These are phyloP conservation scores for Pomatorhinus ruficollis DNA, from an alignment of 2,113 vertebrate genomes.

Conservation along the genomic window DNA sequence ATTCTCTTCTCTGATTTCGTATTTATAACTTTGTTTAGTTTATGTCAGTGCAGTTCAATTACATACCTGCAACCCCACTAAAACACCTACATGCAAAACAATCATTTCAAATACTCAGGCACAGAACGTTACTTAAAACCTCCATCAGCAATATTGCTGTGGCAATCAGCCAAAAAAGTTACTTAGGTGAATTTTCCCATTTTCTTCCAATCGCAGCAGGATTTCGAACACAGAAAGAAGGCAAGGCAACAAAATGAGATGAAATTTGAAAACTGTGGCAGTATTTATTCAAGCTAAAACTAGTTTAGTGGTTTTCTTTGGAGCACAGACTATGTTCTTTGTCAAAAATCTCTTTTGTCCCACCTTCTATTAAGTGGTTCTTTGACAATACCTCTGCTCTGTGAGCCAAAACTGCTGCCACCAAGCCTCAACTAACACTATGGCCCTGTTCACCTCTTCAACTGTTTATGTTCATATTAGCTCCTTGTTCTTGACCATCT, in stretches of 20 bases:
- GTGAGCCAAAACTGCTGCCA: constrained; percentile 26
- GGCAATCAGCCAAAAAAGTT: neutral
- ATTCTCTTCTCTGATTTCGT: neutral
- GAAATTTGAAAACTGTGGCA: neutral
- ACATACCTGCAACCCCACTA: neutral
- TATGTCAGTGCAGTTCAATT: neutral
- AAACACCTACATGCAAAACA: neutral
- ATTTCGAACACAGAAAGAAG: neutral
- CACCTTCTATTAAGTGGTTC: neutral
- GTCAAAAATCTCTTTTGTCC: neutral
- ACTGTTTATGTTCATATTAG: neutral
- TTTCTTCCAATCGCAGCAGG: neutral
- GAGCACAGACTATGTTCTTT: neutral
- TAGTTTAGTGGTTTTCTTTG: neutral
- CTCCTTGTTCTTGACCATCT: neutral
- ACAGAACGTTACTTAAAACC: neutral
- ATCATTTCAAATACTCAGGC: neutral
- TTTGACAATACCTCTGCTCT: constrained; percentile 5
- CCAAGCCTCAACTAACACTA: neutral
- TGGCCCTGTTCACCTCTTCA: neutral
- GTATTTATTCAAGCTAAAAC: constrained; percentile 4
- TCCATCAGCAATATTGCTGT: neutral
- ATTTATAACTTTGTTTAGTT: neutral
- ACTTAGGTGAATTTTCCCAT: neutral
- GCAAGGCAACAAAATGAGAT: neutral